Percentiles rank a stretch among this genome's conserved stretches.
These are phyloP conservation scores for Salvelinus namaycush DNA, from an alignment of 2,113 vertebrate genomes.

Conservation along the genomic window DNA sequence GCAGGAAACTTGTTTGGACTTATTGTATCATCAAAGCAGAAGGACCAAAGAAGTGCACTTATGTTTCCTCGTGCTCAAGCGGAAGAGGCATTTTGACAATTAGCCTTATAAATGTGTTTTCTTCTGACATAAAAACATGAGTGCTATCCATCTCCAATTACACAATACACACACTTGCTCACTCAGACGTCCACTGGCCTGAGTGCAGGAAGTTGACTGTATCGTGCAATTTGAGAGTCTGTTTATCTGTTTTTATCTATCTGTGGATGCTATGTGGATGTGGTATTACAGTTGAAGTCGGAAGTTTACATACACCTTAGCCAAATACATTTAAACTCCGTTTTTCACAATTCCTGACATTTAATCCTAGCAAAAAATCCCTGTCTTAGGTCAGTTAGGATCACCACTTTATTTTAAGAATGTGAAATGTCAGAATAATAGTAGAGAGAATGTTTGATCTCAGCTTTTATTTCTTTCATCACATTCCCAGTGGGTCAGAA, in stretches of 20 bases:
- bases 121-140: slow-evolving; percentile 58
- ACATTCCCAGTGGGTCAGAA: too few species aligned
- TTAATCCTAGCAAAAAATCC: too few species aligned
- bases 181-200: neutral
- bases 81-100: slow-evolving; percentile 71
- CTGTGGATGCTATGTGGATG: too few species aligned
- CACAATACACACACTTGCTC: slow-evolving; percentile 33
- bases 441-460: too few species aligned
- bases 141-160: slow-evolving; percentile 61
- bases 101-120: slow-evolving; percentile 65
- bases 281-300: too few species aligned
- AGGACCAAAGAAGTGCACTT: slow-evolving; percentile 74
- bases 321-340: too few species aligned
- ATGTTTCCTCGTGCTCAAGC: slow-evolving; percentile 60
- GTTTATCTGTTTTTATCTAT: slow-evolving; percentile 16
- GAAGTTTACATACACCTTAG: too few species aligned
- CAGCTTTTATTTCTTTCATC: too few species aligned
- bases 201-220: slow-evolving; percentile 1
- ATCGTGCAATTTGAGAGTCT: neutral
- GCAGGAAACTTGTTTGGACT: slow-evolving; percentile 66
- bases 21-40: slow-evolving; percentile 70
- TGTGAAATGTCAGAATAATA: too few species aligned
- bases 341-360: too few species aligned
- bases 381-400: too few species aligned
- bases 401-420: too few species aligned